phyloP scores from a whole-genome alignment of 1,140 invertebrate species.

The Pissodes strobi region DNA sequence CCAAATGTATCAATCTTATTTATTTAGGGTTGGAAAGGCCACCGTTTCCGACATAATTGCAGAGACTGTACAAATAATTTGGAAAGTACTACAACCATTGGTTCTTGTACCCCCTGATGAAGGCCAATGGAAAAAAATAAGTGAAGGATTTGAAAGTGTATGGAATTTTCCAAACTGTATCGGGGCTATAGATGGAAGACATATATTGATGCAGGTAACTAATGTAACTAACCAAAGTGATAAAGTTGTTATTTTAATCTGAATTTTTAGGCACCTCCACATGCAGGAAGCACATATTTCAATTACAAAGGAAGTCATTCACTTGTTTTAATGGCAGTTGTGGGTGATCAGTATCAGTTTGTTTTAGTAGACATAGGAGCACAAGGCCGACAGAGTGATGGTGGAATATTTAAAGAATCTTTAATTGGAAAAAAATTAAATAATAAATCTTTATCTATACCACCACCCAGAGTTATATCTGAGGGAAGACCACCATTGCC shows the following conservation, averaged over 20 bases:
- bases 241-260: not conserved
- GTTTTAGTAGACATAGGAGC: slow-evolving; percentile 54
- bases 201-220: slow-evolving; percentile 4
- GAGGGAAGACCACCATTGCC: slow-evolving; percentile 39
- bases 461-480: slow-evolving; percentile 39
- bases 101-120: not conserved
- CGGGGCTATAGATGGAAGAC: slow-evolving; percentile 45
- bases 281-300: slow-evolving; percentile 50
- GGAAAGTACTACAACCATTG: not conserved
- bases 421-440: slow-evolving; percentile 36
- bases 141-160: slow-evolving; percentile 25
- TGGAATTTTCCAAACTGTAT: slow-evolving; percentile 44
- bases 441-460: slow-evolving; percentile 42
- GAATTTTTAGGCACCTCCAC: not conserved
- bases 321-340: slow-evolving; percentile 56
- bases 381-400: slow-evolving; percentile 54
- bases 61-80: slow-evolving; percentile 4
- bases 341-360: slow-evolving; percentile 57
- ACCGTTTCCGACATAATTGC: slow-evolving; percentile 1
- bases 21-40: not conserved
- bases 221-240: not conserved
- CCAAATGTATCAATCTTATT: not conserved
- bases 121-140: slow-evolving; percentile 13
- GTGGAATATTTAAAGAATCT: slow-evolving; percentile 50
- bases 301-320: slow-evolving; percentile 57